These are phyloP conservation scores for Araneus ventricosus DNA, from an alignment of 1,140 invertebrate genomes.

Conservation along the genomic window DNA sequence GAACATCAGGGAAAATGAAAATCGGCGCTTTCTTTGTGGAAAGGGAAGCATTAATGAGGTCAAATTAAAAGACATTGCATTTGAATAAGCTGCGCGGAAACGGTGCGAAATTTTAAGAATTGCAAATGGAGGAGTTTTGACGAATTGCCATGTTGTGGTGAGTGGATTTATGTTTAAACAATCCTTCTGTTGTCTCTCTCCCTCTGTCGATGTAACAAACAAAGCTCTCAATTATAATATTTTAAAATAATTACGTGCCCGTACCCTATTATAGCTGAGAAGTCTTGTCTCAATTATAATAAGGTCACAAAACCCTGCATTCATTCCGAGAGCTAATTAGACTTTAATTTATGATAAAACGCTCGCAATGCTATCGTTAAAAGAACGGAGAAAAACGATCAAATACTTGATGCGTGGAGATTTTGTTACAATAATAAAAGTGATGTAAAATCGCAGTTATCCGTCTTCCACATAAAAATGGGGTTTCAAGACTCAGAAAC, in stretches of 20 bases:
- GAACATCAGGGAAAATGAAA: constrained; percentile 19
- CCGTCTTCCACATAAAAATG: not conserved
- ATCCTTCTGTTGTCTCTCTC: not conserved
- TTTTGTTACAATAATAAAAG: not conserved
- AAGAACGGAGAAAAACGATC: not conserved
- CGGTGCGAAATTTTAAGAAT: not conserved
- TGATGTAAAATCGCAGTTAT: not conserved
- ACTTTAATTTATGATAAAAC: not conserved
- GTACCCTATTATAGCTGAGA: not conserved
- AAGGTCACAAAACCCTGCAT: too few species aligned
- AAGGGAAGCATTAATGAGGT: not conserved
- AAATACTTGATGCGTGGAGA: not conserved
- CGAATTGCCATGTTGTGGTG: not conserved
- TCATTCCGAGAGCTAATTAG: not conserved
- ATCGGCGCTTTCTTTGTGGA: constrained; percentile 24
- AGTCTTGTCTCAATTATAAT: too few species aligned
- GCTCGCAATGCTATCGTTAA: not conserved
- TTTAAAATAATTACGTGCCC: not conserved
- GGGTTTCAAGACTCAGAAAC: not conserved
- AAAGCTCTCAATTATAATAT: not conserved
- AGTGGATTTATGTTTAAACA: not conserved
- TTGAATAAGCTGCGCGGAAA: constrained; percentile 6
- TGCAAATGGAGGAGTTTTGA: not conserved
- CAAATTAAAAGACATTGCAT: constrained; percentile 33
- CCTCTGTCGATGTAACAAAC: not conserved